Evolutionary conservation across 1,140 invertebrate genomes (phyloP).

Genomic region (honey bee (Apis mellifera)): DNA sequence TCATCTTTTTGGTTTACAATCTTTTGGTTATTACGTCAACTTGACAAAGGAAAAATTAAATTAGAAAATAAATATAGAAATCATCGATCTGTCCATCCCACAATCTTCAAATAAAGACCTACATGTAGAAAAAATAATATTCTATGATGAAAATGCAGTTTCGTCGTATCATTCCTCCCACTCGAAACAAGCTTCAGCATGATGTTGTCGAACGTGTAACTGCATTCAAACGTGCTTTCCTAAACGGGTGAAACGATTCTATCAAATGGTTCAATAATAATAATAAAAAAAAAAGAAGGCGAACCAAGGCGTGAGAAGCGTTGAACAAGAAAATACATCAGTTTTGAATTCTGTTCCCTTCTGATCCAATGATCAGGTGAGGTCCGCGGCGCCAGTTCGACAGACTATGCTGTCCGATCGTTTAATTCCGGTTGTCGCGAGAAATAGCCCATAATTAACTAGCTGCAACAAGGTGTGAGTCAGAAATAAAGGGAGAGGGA

Average conservation of each 20-base stretch:
- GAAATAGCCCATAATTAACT: constrained; percentile 40
- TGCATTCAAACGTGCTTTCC: neutral
- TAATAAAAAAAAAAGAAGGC: neutral
- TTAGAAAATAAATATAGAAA: too few species aligned
- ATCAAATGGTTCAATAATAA: neutral
- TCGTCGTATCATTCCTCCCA: constrained; percentile 4
- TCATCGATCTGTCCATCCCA: too few species aligned
- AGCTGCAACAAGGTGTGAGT: constrained; percentile 22
- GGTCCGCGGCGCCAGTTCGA: neutral
- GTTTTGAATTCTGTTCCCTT: neutral
- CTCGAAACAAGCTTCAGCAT: neutral
- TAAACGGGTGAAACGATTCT: neutral
- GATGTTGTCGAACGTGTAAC: neutral
- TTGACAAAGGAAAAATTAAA: too few species aligned
- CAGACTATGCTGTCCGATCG: constrained; percentile 2
- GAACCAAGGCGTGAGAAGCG: neutral
- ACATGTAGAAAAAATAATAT: neutral
- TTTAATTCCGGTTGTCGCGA: constrained; percentile 23
- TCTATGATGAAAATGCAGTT: neutral
- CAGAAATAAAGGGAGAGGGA: neutral
- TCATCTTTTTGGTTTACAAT: too few species aligned
- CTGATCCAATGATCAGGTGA: neutral
- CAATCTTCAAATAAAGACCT: neutral
- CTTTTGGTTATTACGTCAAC: too few species aligned
- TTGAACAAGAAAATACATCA: neutral